Base-by-base conservation (phyloP, 2,113 vertebrate genomes). In the Nothoprocta pentlandii region DNA sequence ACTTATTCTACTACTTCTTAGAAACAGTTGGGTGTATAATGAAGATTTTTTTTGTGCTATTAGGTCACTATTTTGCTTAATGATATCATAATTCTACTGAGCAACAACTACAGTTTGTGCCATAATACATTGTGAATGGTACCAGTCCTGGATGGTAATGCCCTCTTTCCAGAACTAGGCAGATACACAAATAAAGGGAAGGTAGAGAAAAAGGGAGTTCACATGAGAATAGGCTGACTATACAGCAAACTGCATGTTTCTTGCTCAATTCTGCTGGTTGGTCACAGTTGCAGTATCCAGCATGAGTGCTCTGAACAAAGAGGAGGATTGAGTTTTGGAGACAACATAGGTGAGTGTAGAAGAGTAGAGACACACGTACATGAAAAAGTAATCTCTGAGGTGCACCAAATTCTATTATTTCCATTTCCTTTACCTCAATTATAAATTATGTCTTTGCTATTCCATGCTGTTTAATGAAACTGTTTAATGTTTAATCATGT, bases 141-240 rank as follows among this genome's bases (percentile, higher is more conserved):
- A 30, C 26, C 53, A 54, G 53, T 30, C 53, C 25, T 54, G 53
- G 53, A 54, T 30, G 28, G 36, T 25, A 25, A 39, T 36, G 12
- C 34, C 23, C 34, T 25, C 61, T 54, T 26, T 54, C 13, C 53
- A 54, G 9, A 51, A 66, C 5, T 22, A n/a, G 12, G 14, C 20
- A 76, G 51, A 59, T 22, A 32, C 0, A 21, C 7, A 62, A 70
- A 8, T 23, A 23, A 46, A 49, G 20, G 54, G 44, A 62, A 86
- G 80, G 16, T 12, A 62, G 51, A 20, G 41, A 80, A 80, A 32
- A 19, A 47, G 73, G 16, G 9, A 22, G 12, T 68, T n/a, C 19
- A 28, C 3, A 1, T 54, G 26, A 10, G 0, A 2, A 14, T 2
- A 56, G 25, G 8, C 54, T 80, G 28, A 36, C 39, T 71, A 11